phyloP scores from a whole-genome alignment of 2,113 vertebrate genomes.

The Patagioenas fasciata region DNA sequence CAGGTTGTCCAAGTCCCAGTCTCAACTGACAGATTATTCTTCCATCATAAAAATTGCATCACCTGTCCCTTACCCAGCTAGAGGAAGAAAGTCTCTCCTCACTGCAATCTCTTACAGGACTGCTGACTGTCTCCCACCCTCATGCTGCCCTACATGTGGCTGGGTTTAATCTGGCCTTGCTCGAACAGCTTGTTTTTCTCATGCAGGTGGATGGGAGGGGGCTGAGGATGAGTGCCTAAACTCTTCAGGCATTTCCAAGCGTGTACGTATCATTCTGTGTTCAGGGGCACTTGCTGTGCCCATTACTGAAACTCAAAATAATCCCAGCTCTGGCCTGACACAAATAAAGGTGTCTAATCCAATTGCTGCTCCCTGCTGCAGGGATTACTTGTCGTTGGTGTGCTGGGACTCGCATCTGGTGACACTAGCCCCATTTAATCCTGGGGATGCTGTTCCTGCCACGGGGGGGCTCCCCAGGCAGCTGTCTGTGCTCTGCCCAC shows the following conservation, averaged over 20 bases:
- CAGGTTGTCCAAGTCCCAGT: not conserved
- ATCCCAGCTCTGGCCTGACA: not conserved
- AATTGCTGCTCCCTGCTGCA: not conserved
- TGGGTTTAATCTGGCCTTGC: not conserved
- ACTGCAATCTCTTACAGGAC: not conserved
- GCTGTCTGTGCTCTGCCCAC: not conserved
- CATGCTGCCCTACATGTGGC: fast-evolving
- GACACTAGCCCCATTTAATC: fast-evolving
- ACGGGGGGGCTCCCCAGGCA: not conserved
- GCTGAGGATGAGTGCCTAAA: not conserved
- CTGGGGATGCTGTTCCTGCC: not conserved
- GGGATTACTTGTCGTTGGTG: not conserved
- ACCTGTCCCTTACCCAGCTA: not conserved
- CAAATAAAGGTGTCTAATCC: not conserved
- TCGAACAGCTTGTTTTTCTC: not conserved
- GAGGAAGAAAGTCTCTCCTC: not conserved
- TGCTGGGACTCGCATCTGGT: not conserved
- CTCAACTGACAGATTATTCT: not conserved
- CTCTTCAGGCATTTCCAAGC: not conserved
- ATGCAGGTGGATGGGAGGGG: not conserved
- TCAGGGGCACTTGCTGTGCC: not conserved
- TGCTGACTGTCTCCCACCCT: not conserved
- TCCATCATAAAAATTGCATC: not conserved
- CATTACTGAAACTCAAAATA: not conserved
- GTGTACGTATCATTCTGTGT: fast-evolving